phyloP scores from a whole-genome alignment of 1,140 invertebrate genomes.

The Andrena cerasifolii region DNA sequence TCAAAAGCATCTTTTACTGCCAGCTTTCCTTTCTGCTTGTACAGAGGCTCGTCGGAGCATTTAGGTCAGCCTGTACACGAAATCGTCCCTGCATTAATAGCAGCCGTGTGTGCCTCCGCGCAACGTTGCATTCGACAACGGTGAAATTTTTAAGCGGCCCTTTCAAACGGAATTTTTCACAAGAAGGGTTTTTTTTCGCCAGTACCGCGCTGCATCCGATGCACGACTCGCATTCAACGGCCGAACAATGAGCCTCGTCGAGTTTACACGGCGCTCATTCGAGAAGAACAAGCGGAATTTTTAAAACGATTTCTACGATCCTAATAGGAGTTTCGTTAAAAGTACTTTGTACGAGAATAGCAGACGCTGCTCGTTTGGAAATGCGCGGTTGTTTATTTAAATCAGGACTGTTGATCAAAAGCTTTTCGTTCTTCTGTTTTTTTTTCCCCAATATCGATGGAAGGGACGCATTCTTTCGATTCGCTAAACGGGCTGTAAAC shows the following conservation, averaged over 20 bases:
- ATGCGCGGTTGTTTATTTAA: background rate
- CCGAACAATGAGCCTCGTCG: constrained; percentile 17
- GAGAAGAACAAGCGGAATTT: constrained; percentile 18
- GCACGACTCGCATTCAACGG: constrained; percentile 11
- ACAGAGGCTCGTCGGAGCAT: background rate
- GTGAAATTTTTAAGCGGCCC: constrained; percentile 22
- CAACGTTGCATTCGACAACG: background rate
- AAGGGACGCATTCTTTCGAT: too few species aligned
- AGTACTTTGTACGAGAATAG: background rate
- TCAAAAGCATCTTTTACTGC: too few species aligned
- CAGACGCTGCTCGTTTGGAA: background rate
- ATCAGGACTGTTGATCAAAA: too few species aligned
- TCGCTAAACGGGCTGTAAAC: too few species aligned
- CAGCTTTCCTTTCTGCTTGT: too few species aligned
- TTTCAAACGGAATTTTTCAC: background rate
- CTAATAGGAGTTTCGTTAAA: too few species aligned
- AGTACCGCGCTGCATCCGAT: background rate
- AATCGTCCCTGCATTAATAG: too few species aligned
- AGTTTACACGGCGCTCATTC: constrained; percentile 5
- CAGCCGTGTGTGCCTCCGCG: background rate
- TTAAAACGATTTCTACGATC: background rate
- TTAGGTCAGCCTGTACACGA: background rate
- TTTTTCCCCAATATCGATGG: background rate
- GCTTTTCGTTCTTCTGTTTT: background rate
- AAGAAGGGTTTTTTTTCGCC: background rate